phyloP scores from a whole-genome alignment of 2,888 invertebrate species.

The Megamerina dolium region DNA sequence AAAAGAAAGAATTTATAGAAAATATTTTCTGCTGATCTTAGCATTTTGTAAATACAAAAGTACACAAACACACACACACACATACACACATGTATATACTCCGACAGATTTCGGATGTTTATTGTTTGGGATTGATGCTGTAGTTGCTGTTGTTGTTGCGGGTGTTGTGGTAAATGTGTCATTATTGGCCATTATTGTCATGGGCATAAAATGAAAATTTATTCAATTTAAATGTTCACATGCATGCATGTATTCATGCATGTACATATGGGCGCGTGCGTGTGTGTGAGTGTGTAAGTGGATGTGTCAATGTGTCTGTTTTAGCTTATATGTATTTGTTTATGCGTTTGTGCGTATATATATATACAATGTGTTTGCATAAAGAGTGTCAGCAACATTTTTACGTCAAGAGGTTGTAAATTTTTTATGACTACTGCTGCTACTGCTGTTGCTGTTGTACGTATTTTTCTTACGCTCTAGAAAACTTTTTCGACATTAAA shows the following conservation, averaged over 20 bases:
- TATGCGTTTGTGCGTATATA: too few relatives aligned
- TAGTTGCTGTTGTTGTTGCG: not conserved
- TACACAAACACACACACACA: not conserved
- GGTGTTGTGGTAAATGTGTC: slow-evolving; percentile 9
- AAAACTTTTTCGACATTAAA: too few relatives aligned
- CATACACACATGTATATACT: not conserved
- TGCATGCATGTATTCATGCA: slow-evolving; percentile 5
- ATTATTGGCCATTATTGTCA: slow-evolving; percentile 24
- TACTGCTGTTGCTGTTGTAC: too few relatives aligned
- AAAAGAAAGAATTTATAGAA: too few relatives aligned
- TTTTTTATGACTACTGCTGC: too few relatives aligned
- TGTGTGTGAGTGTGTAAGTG: slow-evolving; percentile 2
- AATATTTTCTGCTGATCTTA: slow-evolving; percentile 42
- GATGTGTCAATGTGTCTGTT: too few relatives aligned
- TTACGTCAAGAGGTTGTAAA: too few relatives aligned
- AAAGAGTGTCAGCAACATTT: too few relatives aligned
- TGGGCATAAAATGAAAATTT: slow-evolving; percentile 21
- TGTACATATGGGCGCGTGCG: slow-evolving; percentile 1
- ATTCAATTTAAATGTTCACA: slow-evolving; percentile 9
- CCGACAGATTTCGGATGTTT: not conserved
- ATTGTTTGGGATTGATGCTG: not conserved
- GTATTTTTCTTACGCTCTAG: too few relatives aligned
- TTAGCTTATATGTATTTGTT: too few relatives aligned
- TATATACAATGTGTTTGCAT: too few relatives aligned
- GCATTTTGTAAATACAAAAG: slow-evolving; percentile 28